Base-by-base conservation (phyloP, 1,140 invertebrate species). In the Drosophila malerkotliana region DNA sequence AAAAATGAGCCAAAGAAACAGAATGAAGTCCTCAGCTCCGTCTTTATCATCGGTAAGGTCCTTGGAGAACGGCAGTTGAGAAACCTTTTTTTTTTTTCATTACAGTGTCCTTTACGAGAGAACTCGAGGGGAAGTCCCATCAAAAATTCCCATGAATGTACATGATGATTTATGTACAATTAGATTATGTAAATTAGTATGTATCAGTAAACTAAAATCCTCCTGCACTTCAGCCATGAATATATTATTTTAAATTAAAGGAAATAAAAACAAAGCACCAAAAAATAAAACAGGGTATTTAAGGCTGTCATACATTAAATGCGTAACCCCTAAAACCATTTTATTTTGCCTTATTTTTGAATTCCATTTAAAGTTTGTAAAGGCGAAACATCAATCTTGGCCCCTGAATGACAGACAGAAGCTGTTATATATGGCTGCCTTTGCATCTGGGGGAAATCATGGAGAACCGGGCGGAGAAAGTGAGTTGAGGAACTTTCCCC, bases 291-390 rank as follows among this genome's bases (percentile, higher is more conserved):
- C 44, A 66, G 44, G 58, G 62, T 62, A 66, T 8, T 14, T 28
- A 2, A 30, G 8, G 3, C 34, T 21, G 51, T 44, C 53, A 44
- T 26, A 52, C 26, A 32, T 12, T 37, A n/a, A 37, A 10, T 10
- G 10, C 1, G 10, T n/a, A n/a, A 37, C 34, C 12, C 34, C 34
- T 12, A 37, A 37, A 37, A 37, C 51, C 52, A 41, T 39, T 62
- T 77, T 62, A 32, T 58, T 58, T 57, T 64, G 37, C 30, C 28
- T 59, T 34, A 76, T 69, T 76, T 76, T 68, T 79, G 66, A 74
- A 74, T 77, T 85, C 77, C 74, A 85, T 87, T 85, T 85, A 81
- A 85, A 87, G 74, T 85, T 64, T 59, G 60, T 47, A 74, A 78
- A 72, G 58, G 69, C 61, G 49, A 73, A 85, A 69, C 82, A 85